Evolutionary conservation across 1,140 invertebrate genomes (phyloP), one percentile per base, ranked within the genome.

Genomic region (Drosophila cardini): DNA sequence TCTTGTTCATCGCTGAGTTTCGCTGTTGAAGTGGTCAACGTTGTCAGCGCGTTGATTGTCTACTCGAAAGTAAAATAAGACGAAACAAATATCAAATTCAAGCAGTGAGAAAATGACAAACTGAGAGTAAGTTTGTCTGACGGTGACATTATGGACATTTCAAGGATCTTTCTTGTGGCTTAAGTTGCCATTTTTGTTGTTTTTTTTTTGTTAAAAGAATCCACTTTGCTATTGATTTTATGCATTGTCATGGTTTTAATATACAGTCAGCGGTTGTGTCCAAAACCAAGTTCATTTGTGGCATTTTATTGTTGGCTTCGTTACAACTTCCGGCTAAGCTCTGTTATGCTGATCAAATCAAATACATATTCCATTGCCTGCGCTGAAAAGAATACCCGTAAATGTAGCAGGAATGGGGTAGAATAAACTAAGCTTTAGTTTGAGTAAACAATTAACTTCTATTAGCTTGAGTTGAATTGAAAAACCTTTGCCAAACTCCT

Each of bases 221-320:
- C 61, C 63, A 55, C 52, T 71, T 75, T 72, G 26, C 52, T n/a
- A 87, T 73, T 79, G 83, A 83, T 86, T 86, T 68, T 71, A 72
- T 72, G 80, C 69, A 45, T 38, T 72, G 64, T 65, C 40, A 74
- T 74, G 57, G 40, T 46, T 61, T 61, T 73, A 21, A 58, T 40
- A 50, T 62, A 26, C 48, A 50, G 48, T n/a, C 48, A 50, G 26
- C 48, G 21, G 18, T 45, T 16, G 43, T 26, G 43, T 45, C 43
- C 43, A 18, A 18, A 48, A 21, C 8, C 26, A 32, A 34, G 7
- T 58, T 16, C 48, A 64, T 71, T 71, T 71, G 50, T 55, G 70
- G 78, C 56, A 61, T 61, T 69, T 72, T 72, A 32, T 52, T 69
- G 56, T 71, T 65, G 38, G 40, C 40, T 48, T 77, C 58, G 36